Conservation (phyloP, 2,113 vertebrate genomes). For the Tilapia sparmanii region DNA sequence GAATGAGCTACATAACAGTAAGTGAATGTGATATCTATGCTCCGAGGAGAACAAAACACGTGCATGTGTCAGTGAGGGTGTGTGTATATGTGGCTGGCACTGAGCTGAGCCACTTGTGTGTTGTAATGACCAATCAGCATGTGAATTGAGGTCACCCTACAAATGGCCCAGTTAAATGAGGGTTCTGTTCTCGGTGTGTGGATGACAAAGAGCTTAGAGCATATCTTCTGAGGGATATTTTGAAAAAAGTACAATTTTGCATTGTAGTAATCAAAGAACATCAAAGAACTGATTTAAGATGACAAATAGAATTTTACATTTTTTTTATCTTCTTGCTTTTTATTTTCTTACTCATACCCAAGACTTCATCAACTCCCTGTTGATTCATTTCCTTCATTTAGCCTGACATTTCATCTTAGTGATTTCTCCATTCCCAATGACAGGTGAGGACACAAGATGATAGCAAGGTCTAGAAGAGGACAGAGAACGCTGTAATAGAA, state of each 20-base stretch:
- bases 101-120: slow-evolving; percentile 38
- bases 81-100: slow-evolving; percentile 37
- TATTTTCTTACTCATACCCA: background rate
- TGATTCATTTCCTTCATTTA: slow-evolving; percentile 3
- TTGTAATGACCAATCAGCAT: slow-evolving; percentile 48
- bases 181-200: slow-evolving; percentile 8
- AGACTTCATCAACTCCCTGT: background rate
- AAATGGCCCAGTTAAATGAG: slow-evolving; percentile 39
- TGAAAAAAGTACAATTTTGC: background rate
- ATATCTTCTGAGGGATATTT: background rate
- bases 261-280: background rate
- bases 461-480: background rate
- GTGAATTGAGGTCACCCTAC: slow-evolving; percentile 53
- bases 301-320: background rate
- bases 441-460: background rate
- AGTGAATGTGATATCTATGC: slow-evolving; percentile 12
- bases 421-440: background rate
- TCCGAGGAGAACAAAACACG: background rate
- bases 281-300: background rate
- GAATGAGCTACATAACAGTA: background rate
- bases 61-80: background rate
- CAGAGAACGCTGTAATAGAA: background rate
- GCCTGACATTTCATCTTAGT: background rate
- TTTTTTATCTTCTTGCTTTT: background rate
- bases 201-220: background rate